Percentiles rank a stretch among this genome's conserved stretches.
Evolutionary conservation across 2,113 vertebrate species (phyloP).

Genomic region (Dicrurus megarhynchus): DNA sequence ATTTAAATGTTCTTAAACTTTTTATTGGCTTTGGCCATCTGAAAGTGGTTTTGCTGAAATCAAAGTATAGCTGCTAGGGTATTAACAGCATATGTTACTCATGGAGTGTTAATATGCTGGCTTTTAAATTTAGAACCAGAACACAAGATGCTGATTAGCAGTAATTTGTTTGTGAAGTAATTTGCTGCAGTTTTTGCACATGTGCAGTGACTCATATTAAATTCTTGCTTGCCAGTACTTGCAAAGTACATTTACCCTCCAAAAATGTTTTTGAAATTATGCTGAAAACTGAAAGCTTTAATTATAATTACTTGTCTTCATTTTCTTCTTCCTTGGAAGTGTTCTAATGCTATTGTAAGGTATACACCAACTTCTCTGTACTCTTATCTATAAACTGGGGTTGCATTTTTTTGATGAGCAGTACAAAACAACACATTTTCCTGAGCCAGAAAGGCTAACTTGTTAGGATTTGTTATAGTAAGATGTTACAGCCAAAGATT

Average conservation of each 20-base stretch:
- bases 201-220: conserved; percentile 74
- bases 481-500: neutral
- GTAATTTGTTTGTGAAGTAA: conserved; percentile 77
- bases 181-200: conserved; percentile 76
- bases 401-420: neutral
- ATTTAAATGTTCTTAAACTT: neutral
- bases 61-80: conserved; percentile 59
- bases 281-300: conserved; percentile 56
- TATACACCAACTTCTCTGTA: neutral
- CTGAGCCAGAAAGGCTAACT: neutral
- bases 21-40: conserved; percentile 65
- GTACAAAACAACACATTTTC: neutral
- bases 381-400: neutral
- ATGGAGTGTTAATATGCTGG: conserved; percentile 71
- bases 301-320: conserved; percentile 55
- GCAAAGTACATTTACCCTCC: conserved; percentile 65
- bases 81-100: conserved; percentile 72
- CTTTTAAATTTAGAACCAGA: conserved; percentile 78
- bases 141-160: conserved; percentile 81
- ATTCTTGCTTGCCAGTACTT: conserved; percentile 63
- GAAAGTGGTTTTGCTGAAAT: conserved; percentile 65
- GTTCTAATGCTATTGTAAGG: conserved; percentile 30
- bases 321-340: conserved; percentile 35
- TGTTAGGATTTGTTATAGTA: neutral
- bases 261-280: conserved; percentile 65